Percentiles rank a stretch among this genome's conserved stretches.
Evolutionary conservation across 2,888 invertebrate genomes (phyloP).

Genomic region (Cryptosula pallasiana): DNA sequence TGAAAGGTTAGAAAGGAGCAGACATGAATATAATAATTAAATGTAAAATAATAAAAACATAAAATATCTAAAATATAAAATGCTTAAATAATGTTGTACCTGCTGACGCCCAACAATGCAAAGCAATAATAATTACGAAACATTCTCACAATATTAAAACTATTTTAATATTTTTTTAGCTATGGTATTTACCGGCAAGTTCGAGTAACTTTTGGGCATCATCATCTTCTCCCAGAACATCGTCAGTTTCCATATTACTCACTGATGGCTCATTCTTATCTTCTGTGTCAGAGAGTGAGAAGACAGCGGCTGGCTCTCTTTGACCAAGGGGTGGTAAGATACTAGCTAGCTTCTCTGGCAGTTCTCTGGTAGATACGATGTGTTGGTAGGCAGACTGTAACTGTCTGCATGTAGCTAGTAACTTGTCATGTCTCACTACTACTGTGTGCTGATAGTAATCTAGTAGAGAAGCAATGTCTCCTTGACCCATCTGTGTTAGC

Average conservation of each 20-base stretch:
- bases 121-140: too few relatives aligned
- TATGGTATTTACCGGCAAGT: conserved; percentile 8
- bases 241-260: not conserved
- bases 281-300: conserved; percentile 2
- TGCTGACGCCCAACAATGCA: too few relatives aligned
- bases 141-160: too few relatives aligned
- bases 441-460: not conserved
- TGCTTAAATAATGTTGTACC: too few relatives aligned
- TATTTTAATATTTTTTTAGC: too few relatives aligned
- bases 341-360: not conserved
- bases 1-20: too few relatives aligned
- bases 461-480: not conserved
- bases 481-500: not conserved
- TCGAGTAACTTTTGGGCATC: conserved; percentile 4
- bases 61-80: too few relatives aligned
- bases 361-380: not conserved
- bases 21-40: too few relatives aligned
- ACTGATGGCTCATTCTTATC: not conserved
- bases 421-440: not conserved
- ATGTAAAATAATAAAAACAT: too few relatives aligned
- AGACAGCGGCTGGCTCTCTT: not conserved
- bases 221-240: not conserved
- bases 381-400: not conserved
- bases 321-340: not conserved
- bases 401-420: not conserved